Evolutionary conservation across 2,888 invertebrate species (phyloP), one percentile per base, ranked within the genome.

Genomic region (Sminthurinus aureus): DNA sequence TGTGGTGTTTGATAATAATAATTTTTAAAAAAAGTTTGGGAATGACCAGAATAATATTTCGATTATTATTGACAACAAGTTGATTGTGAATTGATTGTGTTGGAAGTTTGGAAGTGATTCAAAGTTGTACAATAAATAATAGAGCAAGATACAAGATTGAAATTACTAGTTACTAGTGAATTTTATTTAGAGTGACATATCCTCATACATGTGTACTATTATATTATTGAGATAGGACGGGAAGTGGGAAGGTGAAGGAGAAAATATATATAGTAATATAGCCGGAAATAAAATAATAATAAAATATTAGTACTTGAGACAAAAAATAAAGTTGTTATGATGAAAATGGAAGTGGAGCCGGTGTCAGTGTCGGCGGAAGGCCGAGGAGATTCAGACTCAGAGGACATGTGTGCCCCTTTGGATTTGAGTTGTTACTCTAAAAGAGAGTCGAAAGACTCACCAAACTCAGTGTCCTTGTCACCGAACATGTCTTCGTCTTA

Each of bases 351-450:
- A 74, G 81, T 78, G 84, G 81, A 73, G 73, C 71, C 69, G 81
- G 76, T 75, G 79, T 74, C 75, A 4, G 71, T 69, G 20, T 71
- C 26, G 74, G 38, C 67, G 83, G 73, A 74, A 52, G 69, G 80
- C 24, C 73, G 80, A 18, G 24, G 79, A 69, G 38, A 51, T 79
- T 75, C 75, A 50, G 81, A 79, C 81, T 83, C 75, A 24, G 91
- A 92, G 84, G 93, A 93, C 87, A 93, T 93, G 85, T 90, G 91
- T 86, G 90, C 90, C 85, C 96, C 96, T 20, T 90, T 96, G 90
- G 96, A 96, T 92, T 92, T 96, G 90, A 94, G 95, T 88, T 93
- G 94, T 85, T 89, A 88, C 85, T 89, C 89, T 6, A 88, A 87
- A 78, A 86, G 89, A 76, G 86, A 76, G 78, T 81, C 81, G 64